Base-by-base conservation (phyloP, 1,140 invertebrate species). In the Ceratina australensis region DNA sequence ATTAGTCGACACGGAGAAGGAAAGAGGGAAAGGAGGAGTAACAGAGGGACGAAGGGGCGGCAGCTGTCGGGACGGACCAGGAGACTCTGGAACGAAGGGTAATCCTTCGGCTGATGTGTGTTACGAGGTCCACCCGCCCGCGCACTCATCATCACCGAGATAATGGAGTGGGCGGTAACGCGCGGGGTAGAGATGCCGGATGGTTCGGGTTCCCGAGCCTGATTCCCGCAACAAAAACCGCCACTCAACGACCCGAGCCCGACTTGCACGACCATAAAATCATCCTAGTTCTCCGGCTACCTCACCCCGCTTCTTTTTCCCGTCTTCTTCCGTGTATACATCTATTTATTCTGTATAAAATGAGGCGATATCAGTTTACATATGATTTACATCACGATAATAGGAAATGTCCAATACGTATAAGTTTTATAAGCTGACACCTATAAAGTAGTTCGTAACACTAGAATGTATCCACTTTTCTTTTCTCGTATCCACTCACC, bases 141-240 rank as follows among this genome's bases (percentile, higher is more conserved):
- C 89, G 90, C 90, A 91, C 90, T 91, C 89, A 90, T 91, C 91
- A 91, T 91, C 90, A 87, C 88, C 85, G 85, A 89, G 90, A 90
- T 92, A 92, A 92, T 92, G 88, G 91, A 91, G 90, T 92, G 88
- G 91, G 90, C 91, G 91, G 85, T 91, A 33, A 79, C 90, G 82
- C 86, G 82, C 86, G 80, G 84, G 89, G 86, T 78, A 85, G 83
- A 84, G 83, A 89, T 91, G 79, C 86, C 86, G 83, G 86, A 87
- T 86, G 85, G 73, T 84, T 81, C 87, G 81, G 84, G 79, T 71
- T 61, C 86, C 85, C 83, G 84, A 89, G 77, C 80, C 78, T 84
- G 82, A 81, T 79, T 86, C 28, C 28, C 73, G 79, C 87, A 90
- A 90, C 87, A 89, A 90, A 90, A 88, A 85, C 87, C 83, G 82